Base-by-base conservation (phyloP, 2,888 invertebrate species). In the Scaptomyza flava region DNA sequence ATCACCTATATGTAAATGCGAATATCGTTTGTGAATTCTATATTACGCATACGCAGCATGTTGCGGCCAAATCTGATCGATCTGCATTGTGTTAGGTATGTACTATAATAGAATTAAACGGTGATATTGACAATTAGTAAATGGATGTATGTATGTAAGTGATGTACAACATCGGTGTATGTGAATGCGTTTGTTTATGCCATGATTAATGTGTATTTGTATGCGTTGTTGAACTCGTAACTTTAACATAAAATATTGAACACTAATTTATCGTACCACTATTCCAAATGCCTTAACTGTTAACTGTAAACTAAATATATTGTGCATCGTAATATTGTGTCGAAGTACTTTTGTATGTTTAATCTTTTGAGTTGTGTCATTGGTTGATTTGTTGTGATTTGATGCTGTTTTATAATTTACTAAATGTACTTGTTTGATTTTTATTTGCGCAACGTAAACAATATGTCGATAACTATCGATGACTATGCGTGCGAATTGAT, bases 11-110 rank as follows among this genome's bases (percentile, higher is more conserved):
- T 6, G 52, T 12, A 11, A n/a, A n/a, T n/a, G n/a, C n/a, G n/a
- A n/a, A 9, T 43, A 45, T 64, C 31, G 31, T 38, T 47, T 46
- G 14, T 12, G 46, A 27, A 6, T 38, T 34, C 8, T 48, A 41
- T 59, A 60, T 72, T 20, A 41, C 68, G 62, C 50, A 75, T 75
- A 72, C 70, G 70, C 70, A 63, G 64, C 72, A 46, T 74, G 48
- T 50, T 45, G 57, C 58, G 41, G 14, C 38, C 38, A 9, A 41
- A 41, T 17, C 38, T 38, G n/a, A 17, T 70, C 54, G 34, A 50
- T 53, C 33, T 68, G 51, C 51, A 67, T 51, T 51, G 7, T 45
- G 9, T 57, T 41, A 41, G 73, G 73, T 73, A 73, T 61, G 73
- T 73, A 72, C 60, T 27, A 27, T 27, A 27, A 27, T 33, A 33